Percentiles rank a stretch among this genome's conserved stretches.
Evolutionary conservation across 2,888 invertebrate species (phyloP).

Genomic region (Melieria omissa): DNA sequence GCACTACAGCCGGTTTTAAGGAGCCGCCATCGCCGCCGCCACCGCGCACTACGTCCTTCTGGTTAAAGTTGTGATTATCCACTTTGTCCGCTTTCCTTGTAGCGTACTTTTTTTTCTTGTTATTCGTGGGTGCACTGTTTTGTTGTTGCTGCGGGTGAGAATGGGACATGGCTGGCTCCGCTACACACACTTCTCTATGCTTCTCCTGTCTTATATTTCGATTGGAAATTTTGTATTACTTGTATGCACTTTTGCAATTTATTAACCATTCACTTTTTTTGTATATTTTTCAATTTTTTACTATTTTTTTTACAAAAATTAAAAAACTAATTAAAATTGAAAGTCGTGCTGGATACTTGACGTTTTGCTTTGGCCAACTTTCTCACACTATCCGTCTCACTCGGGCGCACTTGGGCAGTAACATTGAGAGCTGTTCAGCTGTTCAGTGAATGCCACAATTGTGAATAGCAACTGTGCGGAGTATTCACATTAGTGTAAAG

Average conservation of each 20-base stretch:
- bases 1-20: neutral
- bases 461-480: too few relatives aligned
- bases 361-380: slow-evolving; percentile 1
- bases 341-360: slow-evolving; percentile 31
- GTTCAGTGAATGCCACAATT: too few relatives aligned
- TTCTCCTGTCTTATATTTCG: slow-evolving; percentile 3
- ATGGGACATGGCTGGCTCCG: slow-evolving; percentile 24
- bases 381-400: too few relatives aligned
- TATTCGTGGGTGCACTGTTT: slow-evolving; percentile 1
- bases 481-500: too few relatives aligned
- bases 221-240: slow-evolving; percentile 27
- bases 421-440: too few relatives aligned
- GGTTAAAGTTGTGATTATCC: slow-evolving; percentile 1
- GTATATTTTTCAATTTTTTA: slow-evolving; percentile 31
- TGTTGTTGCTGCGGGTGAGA: slow-evolving; percentile 11
- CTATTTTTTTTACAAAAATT: slow-evolving; percentile 25
- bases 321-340: slow-evolving; percentile 34
- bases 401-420: too few relatives aligned
- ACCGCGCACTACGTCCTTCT: neutral
- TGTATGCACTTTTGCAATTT: slow-evolving; percentile 26
- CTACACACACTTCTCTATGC: neutral
- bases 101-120: slow-evolving; percentile 14
- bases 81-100: neutral
- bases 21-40: slow-evolving; percentile 11
- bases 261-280: slow-evolving; percentile 5